Conservation (phyloP, 2,113 vertebrate genomes). For the Epinephelus lanceolatus region DNA sequence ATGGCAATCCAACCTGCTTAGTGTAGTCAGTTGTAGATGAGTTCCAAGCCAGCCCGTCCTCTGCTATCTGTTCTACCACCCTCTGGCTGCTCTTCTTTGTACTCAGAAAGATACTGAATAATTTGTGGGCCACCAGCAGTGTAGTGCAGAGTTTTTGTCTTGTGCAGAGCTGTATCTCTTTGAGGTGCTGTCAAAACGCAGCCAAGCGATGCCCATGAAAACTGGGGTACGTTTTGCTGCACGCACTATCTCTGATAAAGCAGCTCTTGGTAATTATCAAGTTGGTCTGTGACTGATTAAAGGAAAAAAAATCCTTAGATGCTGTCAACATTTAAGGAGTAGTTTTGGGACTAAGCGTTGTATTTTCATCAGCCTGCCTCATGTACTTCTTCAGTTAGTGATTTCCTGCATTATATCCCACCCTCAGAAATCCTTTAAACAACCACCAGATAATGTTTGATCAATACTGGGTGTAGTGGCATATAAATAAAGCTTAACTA, state of each 20-base stretch:
- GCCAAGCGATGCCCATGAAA: constrained; percentile 53
- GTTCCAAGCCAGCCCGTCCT: constrained; percentile 23
- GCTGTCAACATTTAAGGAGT: background rate
- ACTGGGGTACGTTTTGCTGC: constrained; percentile 41
- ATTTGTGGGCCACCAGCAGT: constrained; percentile 78
- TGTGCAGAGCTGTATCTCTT: constrained; percentile 60
- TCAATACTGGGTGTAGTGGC: constrained; percentile 31
- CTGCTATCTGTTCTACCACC: constrained; percentile 52
- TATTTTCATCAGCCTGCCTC: constrained; percentile 30
- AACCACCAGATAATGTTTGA: constrained; percentile 31
- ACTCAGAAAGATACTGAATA: constrained; percentile 70
- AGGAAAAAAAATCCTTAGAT: constrained; percentile 24
- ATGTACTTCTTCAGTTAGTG: constrained; percentile 19
- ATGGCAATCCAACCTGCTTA: constrained; percentile 44
- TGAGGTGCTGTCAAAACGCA: constrained; percentile 73
- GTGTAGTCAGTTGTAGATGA: constrained; percentile 31
- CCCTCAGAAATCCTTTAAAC: constrained; percentile 21
- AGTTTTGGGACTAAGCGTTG: constrained; percentile 29
- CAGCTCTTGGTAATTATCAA: constrained; percentile 53
- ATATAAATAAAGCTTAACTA: constrained; percentile 44
- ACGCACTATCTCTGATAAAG: constrained; percentile 36
- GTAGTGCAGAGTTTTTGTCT: constrained; percentile 60
- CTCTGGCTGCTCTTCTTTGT: constrained; percentile 69
- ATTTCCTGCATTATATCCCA: constrained; percentile 6
- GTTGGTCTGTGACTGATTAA: constrained; percentile 58